A percentile compares a stretch with the other conserved stretches of the same genome.
phyloP scores from a whole-genome alignment of 2,113 vertebrate genomes.

The Erinaceus europaeus region DNA sequence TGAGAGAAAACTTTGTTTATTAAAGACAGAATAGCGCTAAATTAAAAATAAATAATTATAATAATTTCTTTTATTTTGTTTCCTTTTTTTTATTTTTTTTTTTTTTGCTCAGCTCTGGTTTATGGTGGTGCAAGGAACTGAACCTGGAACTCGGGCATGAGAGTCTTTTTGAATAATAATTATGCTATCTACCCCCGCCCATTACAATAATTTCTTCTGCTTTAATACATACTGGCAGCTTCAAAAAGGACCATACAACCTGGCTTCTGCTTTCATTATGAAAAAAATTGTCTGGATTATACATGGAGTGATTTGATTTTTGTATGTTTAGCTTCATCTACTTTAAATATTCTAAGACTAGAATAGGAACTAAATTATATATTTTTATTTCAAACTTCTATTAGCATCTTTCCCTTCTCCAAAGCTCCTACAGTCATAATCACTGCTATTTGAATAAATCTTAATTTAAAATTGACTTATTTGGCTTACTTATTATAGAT shows the following conservation, averaged over 20 bases:
- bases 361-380: neutral
- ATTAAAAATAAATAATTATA: too few species aligned
- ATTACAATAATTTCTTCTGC: constrained; percentile 48
- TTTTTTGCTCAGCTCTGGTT: too few species aligned
- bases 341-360: constrained; percentile 46
- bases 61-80: too few species aligned
- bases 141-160: too few species aligned
- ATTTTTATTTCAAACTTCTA: constrained; percentile 52
- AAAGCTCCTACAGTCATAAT: constrained; percentile 12
- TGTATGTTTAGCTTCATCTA: constrained; percentile 32
- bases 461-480: constrained; percentile 45
- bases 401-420: neutral
- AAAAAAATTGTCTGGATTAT: constrained; percentile 22
- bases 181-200: too few species aligned
- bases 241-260: neutral
- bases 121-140: too few species aligned
- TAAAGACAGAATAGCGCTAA: constrained; percentile 54
- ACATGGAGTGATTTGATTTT: neutral
- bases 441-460: constrained; percentile 1
- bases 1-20: constrained; percentile 61
- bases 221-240: constrained; percentile 27
- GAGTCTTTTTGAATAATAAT: too few species aligned
- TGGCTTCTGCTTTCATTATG: constrained; percentile 45
- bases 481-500: constrained; percentile 29
- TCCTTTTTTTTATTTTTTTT: too few species aligned